Evolutionary conservation across 64 coral and sea anemone genomes (phyloP).

Genomic region (Stichodactyla mertensii): DNA sequence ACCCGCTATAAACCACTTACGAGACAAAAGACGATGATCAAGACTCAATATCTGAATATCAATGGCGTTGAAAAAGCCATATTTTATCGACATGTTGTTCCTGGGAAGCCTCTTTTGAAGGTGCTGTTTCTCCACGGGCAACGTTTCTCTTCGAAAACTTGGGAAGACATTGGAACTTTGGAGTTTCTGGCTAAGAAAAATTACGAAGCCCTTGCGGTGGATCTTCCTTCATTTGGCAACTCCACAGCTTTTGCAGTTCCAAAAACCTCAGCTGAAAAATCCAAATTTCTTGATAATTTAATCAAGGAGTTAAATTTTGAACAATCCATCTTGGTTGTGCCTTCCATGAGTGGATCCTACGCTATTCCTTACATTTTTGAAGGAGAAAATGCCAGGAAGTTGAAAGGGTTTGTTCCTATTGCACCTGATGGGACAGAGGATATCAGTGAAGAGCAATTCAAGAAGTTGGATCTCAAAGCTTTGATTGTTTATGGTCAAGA

Average conservation of each 20-base stretch:
- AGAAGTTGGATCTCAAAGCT: constrained; percentile 36
- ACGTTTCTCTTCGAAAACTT: constrained; percentile 64
- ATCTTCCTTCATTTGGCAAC: constrained; percentile 70
- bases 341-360: constrained; percentile 79
- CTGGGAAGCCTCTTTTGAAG: constrained; percentile 34
- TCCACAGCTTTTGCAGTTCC: constrained; percentile 30
- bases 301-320: constrained; percentile 27
- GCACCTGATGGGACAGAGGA: constrained; percentile 54
- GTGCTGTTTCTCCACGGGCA: constrained; percentile 74
- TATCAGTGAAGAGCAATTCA: constrained; percentile 28
- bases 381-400: not conserved
- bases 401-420: constrained; percentile 71
- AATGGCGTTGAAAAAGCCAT: constrained; percentile 38
- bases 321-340: constrained; percentile 64
- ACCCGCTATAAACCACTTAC: not conserved
- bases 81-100: constrained; percentile 53
- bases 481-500: constrained; percentile 67
- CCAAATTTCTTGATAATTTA: constrained; percentile 51
- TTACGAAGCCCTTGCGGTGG: constrained; percentile 69
- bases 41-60: constrained; percentile 18
- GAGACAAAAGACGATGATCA: not conserved
- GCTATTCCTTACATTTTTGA: constrained; percentile 67
- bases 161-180: constrained; percentile 73
- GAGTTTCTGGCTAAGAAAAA: constrained; percentile 39
- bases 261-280: constrained; percentile 14